Evolutionary conservation across 2,888 invertebrate species (phyloP).

Genomic region (Nudaria mundana): DNA sequence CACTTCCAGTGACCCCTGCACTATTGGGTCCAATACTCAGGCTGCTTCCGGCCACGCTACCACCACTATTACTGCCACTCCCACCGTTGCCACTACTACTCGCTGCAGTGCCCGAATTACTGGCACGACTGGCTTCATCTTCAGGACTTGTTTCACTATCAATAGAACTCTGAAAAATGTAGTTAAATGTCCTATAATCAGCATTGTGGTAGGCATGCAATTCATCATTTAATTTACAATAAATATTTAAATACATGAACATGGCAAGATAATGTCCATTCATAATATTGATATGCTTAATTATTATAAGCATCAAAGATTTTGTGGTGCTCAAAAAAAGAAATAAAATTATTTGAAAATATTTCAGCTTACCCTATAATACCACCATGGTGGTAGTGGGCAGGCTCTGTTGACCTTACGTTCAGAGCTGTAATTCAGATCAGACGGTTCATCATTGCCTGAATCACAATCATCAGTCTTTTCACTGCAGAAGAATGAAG

Average conservation of each 20-base stretch:
- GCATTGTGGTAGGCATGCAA: too few relatives aligned
- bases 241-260: too few relatives aligned
- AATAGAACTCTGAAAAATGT: constrained; percentile 55
- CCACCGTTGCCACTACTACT: constrained; percentile 53
- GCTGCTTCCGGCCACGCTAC: constrained; percentile 8
- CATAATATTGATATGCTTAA: too few relatives aligned
- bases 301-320: too few relatives aligned
- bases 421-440: constrained; percentile 81
- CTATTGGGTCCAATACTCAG: constrained; percentile 6
- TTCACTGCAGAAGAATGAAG: constrained; percentile 74
- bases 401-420: constrained; percentile 63
- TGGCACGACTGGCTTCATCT: constrained; percentile 64
- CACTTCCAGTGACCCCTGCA: background rate
- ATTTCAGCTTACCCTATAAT: constrained; percentile 54
- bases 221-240: too few relatives aligned
- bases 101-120: constrained; percentile 56
- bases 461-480: constrained; percentile 94
- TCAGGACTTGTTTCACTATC: constrained; percentile 75
- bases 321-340: too few relatives aligned
- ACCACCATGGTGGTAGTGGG: constrained; percentile 62
- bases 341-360: background rate
- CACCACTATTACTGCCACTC: constrained; percentile 17
- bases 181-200: background rate
- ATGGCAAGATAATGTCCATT: too few relatives aligned
- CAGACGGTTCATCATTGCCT: constrained; percentile 96